A percentile compares a stretch with the other conserved stretches of the same genome.
Conservation (phyloP, 2,797 vertebrate genomes). For the Chiloscyllium punctatum region DNA sequence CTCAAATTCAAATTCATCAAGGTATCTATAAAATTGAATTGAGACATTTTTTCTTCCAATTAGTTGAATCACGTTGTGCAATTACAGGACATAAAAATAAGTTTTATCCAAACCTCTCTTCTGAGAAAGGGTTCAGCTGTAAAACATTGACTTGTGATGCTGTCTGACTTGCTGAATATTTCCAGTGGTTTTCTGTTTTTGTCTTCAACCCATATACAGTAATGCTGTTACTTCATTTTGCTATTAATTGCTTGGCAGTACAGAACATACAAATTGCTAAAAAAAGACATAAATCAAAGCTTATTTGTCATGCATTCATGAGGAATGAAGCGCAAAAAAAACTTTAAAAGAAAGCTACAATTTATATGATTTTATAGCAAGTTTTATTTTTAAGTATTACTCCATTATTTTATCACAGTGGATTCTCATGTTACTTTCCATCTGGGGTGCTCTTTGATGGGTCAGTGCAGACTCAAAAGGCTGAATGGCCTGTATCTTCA, state of each 20-base stretch:
- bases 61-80: background rate
- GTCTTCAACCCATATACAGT: background rate
- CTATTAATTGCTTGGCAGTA: background rate
- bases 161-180: background rate
- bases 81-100: background rate
- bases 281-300: too few relatives aligned
- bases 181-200: background rate
- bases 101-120: background rate
- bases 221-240: background rate
- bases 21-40: background rate
- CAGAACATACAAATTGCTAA: too few relatives aligned
- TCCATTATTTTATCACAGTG: too few relatives aligned
- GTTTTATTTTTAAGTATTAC: too few relatives aligned
- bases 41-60: background rate
- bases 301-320: too few relatives aligned
- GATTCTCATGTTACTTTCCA: too few relatives aligned
- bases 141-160: background rate
- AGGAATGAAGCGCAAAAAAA: too few relatives aligned
- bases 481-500: too few relatives aligned
- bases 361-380: too few relatives aligned
- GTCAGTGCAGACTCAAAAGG: too few relatives aligned
- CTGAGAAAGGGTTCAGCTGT: background rate
- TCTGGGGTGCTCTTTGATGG: too few relatives aligned
- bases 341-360: too few relatives aligned
- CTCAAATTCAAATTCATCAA: background rate